phyloP scores from a whole-genome alignment of 1,140 invertebrate species.

The Hirudo medicinalis region DNA sequence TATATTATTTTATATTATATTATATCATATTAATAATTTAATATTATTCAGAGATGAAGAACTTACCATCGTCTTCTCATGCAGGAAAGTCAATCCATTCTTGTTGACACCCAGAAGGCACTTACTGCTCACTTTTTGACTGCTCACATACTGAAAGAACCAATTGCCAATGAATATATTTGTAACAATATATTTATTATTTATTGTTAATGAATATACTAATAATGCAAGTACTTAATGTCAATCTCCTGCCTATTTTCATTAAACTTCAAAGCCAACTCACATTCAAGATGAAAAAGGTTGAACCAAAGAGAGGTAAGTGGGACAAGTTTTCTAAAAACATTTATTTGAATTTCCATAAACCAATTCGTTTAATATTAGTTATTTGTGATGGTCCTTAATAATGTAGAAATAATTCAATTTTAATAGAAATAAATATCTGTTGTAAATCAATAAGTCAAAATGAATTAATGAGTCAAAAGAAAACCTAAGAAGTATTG shows the following conservation, averaged over 20 bases:
- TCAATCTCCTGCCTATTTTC: neutral
- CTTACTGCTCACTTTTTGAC: constrained; percentile 58
- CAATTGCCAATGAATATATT: neutral
- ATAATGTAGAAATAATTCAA: too few species aligned
- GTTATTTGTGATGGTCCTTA: too few species aligned
- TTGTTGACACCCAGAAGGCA: constrained; percentile 83
- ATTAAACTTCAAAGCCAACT: constrained; percentile 11
- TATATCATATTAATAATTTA: too few species aligned
- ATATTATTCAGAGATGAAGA: neutral
- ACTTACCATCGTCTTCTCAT: constrained; percentile 72
- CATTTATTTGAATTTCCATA: constrained; percentile 11
- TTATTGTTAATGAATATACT: too few species aligned
- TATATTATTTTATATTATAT: too few species aligned
- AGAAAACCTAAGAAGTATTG: too few species aligned
- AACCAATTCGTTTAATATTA: too few species aligned
- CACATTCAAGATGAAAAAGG: constrained; percentile 81
- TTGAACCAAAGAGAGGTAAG: constrained; percentile 91
- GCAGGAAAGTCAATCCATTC: constrained; percentile 81
- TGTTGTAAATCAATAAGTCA: too few species aligned
- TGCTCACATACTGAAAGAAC: constrained; percentile 52
- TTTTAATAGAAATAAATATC: too few species aligned
- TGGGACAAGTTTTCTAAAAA: constrained; percentile 65
- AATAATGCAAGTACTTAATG: too few species aligned
- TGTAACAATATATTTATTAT: too few species aligned
- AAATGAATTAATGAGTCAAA: too few species aligned